A percentile compares a stretch with the other conserved stretches of the same genome.
Evolutionary conservation across 2,888 invertebrate species (phyloP).

Genomic region (Melieria omissa): DNA sequence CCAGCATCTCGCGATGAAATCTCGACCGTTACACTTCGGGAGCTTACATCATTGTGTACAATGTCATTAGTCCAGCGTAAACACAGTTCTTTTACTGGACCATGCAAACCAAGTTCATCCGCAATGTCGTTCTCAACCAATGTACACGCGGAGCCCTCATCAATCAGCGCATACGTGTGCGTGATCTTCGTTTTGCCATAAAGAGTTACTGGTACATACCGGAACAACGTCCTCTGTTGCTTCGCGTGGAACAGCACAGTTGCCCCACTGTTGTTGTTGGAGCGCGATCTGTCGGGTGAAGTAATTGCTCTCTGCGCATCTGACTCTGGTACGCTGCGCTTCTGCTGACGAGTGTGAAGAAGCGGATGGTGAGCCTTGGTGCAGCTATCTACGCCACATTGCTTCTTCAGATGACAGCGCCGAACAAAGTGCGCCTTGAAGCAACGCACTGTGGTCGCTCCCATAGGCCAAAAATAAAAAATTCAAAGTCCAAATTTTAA

Average conservation of each 20-base stretch:
- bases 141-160: conserved; percentile 31
- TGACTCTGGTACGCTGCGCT: too few relatives aligned
- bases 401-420: conserved; percentile 15
- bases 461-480: too few relatives aligned
- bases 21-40: conserved; percentile 26
- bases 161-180: conserved; percentile 27
- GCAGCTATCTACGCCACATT: conserved; percentile 18
- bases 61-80: conserved; percentile 32
- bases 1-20: conserved; percentile 17
- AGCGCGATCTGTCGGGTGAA: neutral
- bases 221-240: conserved; percentile 18
- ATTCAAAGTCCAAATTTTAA: too few relatives aligned
- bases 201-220: conserved; percentile 29
- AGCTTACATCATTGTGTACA: conserved; percentile 28
- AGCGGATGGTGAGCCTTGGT: conserved; percentile 7
- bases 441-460: too few relatives aligned
- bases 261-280: neutral
- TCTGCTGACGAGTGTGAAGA: neutral
- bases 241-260: conserved; percentile 6
- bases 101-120: conserved; percentile 14
- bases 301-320: too few relatives aligned
- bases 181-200: conserved; percentile 16
- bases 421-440: conserved; percentile 20
- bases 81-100: conserved; percentile 11
- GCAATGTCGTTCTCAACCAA: conserved; percentile 29